Evolutionary conservation across 2,113 vertebrate species (phyloP), one percentile per base, ranked within the genome.

Genomic region (Anser cygnoides): DNA sequence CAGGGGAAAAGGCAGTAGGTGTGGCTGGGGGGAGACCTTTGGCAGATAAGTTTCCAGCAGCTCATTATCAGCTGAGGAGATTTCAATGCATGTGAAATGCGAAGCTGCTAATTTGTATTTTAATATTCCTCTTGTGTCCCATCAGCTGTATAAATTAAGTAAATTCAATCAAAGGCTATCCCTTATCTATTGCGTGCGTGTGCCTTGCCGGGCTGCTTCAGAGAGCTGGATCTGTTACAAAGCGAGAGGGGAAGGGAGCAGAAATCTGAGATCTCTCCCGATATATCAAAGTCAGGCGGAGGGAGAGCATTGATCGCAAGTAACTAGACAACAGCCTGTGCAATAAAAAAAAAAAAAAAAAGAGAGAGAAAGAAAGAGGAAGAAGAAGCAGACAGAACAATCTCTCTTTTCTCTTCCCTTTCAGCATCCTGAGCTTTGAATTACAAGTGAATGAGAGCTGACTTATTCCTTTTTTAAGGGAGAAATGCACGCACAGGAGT

Each of bases 101-200:
- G 91, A 96, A 94, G 88, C 96, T 44, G 81, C 95, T 97, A 96
- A 97, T 97, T 97, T 95, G 91, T 95, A 92, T 94, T 94, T 97
- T 97, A 95, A 97, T 97, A 96, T 96, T 93, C 91, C 96, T 96
- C 91, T 46, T 14, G 94, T 92, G 96, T 91, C 95, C 91, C 87
- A 59, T 95, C 46, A 11, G 52, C 84, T 4, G 1, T 93, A 95
- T 95, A 95, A 97, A 97, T 95, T 84, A 97, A 95, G 86, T 93
- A 93, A 97, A 97, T 97, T 94, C 96, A 96, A 93, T 97, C 95
- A 96, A 73, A 95, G 86, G 75, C 93, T 86, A 84, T 71, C 82
- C 81, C 88, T 97, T 97, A 97, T 97, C 97, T 97, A 33, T 44
- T 63, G 89, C 80, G 2, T 43, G 70, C 35, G 31, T 37, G 55